Percentiles rank a stretch among this genome's conserved stretches.
Evolutionary conservation across 2,113 vertebrate species (phyloP).

Genomic region (Protomyctophum bolini): DNA sequence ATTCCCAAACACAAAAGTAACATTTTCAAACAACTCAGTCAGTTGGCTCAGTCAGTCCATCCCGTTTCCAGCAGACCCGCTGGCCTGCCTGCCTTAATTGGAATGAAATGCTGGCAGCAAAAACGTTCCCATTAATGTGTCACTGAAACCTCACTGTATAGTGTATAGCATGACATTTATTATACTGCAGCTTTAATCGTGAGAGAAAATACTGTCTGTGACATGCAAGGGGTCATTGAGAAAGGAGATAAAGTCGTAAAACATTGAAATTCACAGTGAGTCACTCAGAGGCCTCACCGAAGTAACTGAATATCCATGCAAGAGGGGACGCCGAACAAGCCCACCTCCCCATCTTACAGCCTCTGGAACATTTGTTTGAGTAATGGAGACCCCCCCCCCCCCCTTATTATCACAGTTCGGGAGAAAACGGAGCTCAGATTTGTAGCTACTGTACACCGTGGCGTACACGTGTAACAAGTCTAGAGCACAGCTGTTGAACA

Average conservation of each 20-base stretch:
- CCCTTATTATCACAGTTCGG: not conserved
- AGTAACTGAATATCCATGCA: not conserved
- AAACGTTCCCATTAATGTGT: not conserved
- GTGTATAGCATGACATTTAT: conserved; percentile 4
- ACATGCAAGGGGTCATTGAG: not conserved
- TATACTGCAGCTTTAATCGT: not conserved
- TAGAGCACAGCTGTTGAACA: conserved; percentile 42
- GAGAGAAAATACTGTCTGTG: not conserved
- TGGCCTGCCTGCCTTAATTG: too few species aligned
- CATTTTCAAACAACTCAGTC: not conserved
- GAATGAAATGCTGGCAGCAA: not conserved
- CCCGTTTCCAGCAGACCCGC: not conserved
- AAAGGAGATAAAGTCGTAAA: too few species aligned
- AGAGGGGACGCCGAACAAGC: not conserved
- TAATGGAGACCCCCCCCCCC: not conserved
- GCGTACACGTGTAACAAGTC: conserved; percentile 21
- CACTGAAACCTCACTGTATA: not conserved
- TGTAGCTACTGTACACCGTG: too few species aligned
- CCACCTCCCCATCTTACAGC: not conserved
- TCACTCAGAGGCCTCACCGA: not conserved
- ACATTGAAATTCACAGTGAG: too few species aligned
- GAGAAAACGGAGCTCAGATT: not conserved
- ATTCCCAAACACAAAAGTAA: not conserved
- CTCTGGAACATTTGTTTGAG: not conserved
- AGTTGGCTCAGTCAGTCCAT: not conserved